Percentiles rank a stretch among this genome's conserved stretches.
phyloP scores from a whole-genome alignment of 2,888 invertebrate genomes.

The Cephus rjabovi region DNA sequence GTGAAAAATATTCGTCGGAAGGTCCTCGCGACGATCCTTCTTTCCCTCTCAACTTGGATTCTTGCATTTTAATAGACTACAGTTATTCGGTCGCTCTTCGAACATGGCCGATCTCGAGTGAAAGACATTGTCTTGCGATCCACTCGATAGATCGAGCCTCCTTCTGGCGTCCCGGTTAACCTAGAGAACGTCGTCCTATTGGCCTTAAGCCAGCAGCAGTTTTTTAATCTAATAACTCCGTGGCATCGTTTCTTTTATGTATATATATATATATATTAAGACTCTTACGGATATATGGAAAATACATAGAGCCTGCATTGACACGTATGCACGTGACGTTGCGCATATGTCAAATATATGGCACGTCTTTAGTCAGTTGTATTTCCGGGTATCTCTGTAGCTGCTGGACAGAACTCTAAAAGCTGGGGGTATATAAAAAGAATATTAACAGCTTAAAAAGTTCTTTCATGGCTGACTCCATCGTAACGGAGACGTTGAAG shows the following conservation, averaged over 20 bases:
- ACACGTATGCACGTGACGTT: neutral
- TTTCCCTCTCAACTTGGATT: neutral
- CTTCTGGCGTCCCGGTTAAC: neutral
- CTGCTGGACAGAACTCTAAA: neutral
- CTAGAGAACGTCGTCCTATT: neutral
- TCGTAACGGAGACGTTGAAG: too few species aligned
- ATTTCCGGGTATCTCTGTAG: neutral
- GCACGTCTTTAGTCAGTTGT: too few species aligned
- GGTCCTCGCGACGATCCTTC: neutral
- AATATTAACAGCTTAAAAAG: neutral
- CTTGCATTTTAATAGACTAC: neutral
- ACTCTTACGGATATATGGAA: neutral
- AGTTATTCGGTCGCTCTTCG: neutral
- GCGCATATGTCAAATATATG: neutral
- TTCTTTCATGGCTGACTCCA: too few species aligned
- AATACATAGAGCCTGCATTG: neutral
- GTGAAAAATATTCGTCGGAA: neutral
- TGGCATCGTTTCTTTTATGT: neutral
- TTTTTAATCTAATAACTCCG: neutral
- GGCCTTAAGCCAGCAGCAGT: neutral
- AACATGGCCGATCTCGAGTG: neutral
- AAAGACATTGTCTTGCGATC: neutral
- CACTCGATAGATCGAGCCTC: neutral
- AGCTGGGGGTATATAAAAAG: neutral
- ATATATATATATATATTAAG: neutral